Evolutionary conservation across 2,797 vertebrate species (phyloP).

Genomic region (Protosalanx chinensis): DNA sequence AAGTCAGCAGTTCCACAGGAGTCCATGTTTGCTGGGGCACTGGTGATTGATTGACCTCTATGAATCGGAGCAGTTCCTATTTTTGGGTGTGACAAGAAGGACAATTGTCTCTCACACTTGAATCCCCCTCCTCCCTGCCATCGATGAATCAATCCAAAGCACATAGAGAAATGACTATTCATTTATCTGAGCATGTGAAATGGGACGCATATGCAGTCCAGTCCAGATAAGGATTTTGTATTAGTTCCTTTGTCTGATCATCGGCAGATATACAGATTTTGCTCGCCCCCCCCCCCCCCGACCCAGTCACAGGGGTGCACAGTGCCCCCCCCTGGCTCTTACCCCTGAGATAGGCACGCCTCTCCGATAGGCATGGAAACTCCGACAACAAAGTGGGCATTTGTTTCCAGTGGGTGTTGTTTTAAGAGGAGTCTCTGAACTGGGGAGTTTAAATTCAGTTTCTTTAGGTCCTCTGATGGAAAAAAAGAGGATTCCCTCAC

Average conservation of each 20-base stretch:
- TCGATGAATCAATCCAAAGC: too few species aligned
- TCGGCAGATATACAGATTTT: too few species aligned
- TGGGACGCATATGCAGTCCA: too few species aligned
- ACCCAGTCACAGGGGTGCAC: background rate
- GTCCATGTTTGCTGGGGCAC: background rate
- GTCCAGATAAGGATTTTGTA: too few species aligned
- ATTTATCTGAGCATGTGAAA: too few species aligned
- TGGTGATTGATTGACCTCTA: background rate
- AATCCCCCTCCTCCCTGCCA: too few species aligned
- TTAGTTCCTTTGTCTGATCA: too few species aligned
- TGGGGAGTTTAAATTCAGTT: slow-evolving; percentile 62
- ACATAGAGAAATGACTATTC: background rate
- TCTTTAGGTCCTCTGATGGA: slow-evolving; percentile 58
- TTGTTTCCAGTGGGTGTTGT: slow-evolving; percentile 66
- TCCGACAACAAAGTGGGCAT: slow-evolving; percentile 62
- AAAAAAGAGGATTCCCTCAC: slow-evolving; percentile 66
- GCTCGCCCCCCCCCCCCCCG: too few species aligned
- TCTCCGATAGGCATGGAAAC: slow-evolving; percentile 23
- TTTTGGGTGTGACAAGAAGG: background rate
- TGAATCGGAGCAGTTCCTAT: background rate
- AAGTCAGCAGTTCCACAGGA: slow-evolving; percentile 20
- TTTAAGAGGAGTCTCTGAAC: slow-evolving; percentile 67
- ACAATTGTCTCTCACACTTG: background rate
- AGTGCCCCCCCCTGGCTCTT: slow-evolving; percentile 26
- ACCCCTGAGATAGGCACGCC: background rate